Base-by-base conservation (phyloP, 1,140 invertebrate genomes). In the Bombus ignitus region DNA sequence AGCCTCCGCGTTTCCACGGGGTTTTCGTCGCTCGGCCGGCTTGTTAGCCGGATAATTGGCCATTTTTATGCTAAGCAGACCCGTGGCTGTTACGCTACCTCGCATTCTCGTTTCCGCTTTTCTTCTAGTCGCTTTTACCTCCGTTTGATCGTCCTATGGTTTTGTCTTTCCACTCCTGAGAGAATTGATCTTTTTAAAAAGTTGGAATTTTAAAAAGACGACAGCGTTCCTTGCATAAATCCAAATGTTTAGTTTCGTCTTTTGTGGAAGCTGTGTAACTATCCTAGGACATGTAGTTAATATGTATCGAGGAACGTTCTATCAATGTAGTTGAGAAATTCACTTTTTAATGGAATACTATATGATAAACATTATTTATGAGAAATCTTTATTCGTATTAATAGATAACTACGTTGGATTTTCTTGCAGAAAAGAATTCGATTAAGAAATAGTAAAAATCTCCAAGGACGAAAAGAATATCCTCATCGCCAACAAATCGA, bases 21-120 rank as follows among this genome's bases (percentile, higher is more conserved):
- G 57, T 68, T 88, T 85, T 81, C 86, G 59, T 80, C 81, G 85
- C 88, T 59, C 83, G 84, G 73, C 53, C 77, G 92, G 90, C 93
- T 94, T 94, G 92, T 94, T 93, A 92, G 92, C 44, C 72, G 39
- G 84, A 90, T 93, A 94, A 94, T 94, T 94, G 92, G 90, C 92
- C 91, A 94, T 94, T 94, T 94, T 93, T 92, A 94, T 94, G 93
- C 91, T 94, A 94, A 94, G 83, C 77, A 91, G 81, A 85, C 75
- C 65, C 78, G 66, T 75, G 71, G 62, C 57, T 82, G 76, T 87
- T 87, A 85, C 86, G 42, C 47, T 57, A 42, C 44, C 73, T 57
- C n/a, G 57, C 83, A 66, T 87, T 85, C 73, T 81, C 76, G 72
- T 76, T 72, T 81, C 65, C 57, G 53, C 39, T 57, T 76, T 87